phyloP scores from a whole-genome alignment of 92 coral and sea anemone genomes.

The Chrysogorgia sp. region DNA sequence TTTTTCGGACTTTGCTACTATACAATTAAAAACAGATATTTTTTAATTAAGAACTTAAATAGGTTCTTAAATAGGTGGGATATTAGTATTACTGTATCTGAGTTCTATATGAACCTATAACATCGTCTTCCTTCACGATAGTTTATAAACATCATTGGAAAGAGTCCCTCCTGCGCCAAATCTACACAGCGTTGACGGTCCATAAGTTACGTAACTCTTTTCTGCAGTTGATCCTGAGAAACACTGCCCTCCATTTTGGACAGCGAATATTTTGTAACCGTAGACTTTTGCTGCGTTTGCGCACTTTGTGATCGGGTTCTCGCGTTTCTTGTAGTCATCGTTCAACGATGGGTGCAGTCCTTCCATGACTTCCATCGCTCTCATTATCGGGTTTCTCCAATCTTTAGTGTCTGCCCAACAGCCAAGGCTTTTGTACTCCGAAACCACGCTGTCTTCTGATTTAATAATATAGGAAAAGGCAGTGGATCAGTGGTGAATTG shows the following conservation, averaged over 20 bases:
- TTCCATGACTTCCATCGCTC: constrained; percentile 79
- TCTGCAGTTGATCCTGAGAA: constrained; percentile 68
- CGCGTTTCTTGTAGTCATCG: constrained; percentile 70
- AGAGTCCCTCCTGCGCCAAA: constrained; percentile 88
- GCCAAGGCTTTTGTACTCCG: constrained; percentile 90
- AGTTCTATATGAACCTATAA: not conserved
- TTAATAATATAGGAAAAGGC: no score
- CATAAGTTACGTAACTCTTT: constrained; percentile 69
- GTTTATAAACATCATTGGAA: constrained; percentile 87
- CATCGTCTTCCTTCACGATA: constrained; percentile 21
- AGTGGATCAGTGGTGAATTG: no score
- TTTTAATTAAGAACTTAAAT: not conserved
- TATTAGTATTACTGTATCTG: not conserved
- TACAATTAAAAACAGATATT: not conserved
- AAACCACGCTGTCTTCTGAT: constrained; percentile 87
- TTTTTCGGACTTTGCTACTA: not conserved
- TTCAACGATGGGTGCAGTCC: constrained; percentile 68
- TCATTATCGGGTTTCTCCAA: constrained; percentile 78
- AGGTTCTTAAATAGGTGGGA: not conserved
- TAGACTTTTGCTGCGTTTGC: constrained; percentile 85
- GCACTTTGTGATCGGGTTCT: constrained; percentile 94
- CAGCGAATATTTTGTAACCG: constrained; percentile 78
- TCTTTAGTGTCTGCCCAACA: constrained; percentile 95
- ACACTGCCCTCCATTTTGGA: constrained; percentile 98
- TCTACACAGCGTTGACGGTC: constrained; percentile 80